phyloP scores from a whole-genome alignment of 2,888 invertebrate species.

The Seira ritae region DNA sequence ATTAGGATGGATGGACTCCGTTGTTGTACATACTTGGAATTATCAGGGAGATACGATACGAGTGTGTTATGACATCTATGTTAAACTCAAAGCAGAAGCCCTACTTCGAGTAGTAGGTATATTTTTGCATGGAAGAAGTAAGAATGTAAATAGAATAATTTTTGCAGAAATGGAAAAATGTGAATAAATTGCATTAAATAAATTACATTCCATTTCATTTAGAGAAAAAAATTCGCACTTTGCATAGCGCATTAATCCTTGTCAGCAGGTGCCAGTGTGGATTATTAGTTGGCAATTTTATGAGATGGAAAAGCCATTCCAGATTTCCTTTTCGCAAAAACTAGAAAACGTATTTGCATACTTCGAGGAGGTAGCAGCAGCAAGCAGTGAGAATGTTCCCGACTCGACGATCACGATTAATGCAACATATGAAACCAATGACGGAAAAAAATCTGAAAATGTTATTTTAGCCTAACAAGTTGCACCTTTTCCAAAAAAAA shows the following conservation, averaged over 20 bases:
- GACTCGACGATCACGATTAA: not conserved
- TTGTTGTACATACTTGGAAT: not conserved
- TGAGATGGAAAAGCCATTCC: constrained; percentile 3
- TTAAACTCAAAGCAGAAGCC: not conserved
- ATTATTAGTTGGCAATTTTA: constrained; percentile 1
- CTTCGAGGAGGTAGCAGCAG: not conserved
- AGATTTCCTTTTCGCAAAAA: not conserved
- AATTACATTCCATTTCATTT: constrained; percentile 1
- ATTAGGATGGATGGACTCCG: not conserved
- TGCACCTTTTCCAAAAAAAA: constrained; percentile 11
- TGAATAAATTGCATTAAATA: not conserved
- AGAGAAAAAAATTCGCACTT: not conserved
- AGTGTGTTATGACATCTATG: not conserved
- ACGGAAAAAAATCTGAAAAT: not conserved
- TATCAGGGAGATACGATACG: not conserved
- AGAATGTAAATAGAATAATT: not conserved
- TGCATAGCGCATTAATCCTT: not conserved
- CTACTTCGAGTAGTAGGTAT: not conserved
- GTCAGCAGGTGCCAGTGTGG: not conserved
- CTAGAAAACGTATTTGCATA: not conserved
- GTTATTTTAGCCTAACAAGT: not conserved
- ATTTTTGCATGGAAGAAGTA: not conserved
- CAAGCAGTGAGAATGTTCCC: too few species aligned
- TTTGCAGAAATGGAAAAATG: not conserved
- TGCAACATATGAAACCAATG: constrained; percentile 1